Evolutionary conservation across 2,113 vertebrate species (phyloP), one percentile per base, ranked within the genome.

Genomic region (Callorhinus ursinus): DNA sequence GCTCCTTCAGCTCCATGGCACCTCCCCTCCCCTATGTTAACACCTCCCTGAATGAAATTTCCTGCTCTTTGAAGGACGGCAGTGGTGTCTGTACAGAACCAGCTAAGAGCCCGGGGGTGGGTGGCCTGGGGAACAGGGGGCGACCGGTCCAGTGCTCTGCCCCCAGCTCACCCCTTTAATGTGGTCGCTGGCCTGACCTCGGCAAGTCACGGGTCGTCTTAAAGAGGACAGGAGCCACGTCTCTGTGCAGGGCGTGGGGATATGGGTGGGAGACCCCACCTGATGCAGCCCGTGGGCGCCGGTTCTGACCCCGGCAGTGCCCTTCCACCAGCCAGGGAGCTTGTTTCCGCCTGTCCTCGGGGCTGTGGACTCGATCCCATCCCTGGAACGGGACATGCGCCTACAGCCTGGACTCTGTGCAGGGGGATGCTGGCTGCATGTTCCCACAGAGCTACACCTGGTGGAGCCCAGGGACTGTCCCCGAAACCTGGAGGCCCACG

Each of bases 261-360:
- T 8, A 24, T 74, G 36, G 24, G 69, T 69, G 10, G 69, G 36
- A 57, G 63, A 12, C 33, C 42, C 26, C 0, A 10, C 1, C 18
- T 1, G 0, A 0, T n/a, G 71, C 28, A 4, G 49, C 49, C 49
- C 1, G 5, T 12, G 16, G 76, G 1, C 9, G 15, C 33, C 49
- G 19, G 14, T 18, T 18, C 39, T 7, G 28, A 0, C 39, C 18
- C 36, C 22, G 15, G 14, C 39, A 4, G 19, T 46, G 39, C 39
- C 90, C 63, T 14, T 19, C 36, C 18, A 26, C 51, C 4, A 24
- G 36, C 90, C 21, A 1, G 69, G 61, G 46, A 69, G 28, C 74
- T 71, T 3, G 1, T 19, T 39, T 46, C 36, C 7, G 53, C 51
- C 76, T 71, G 79, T 26, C 14, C 28, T 39, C 8, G 1, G 42